phyloP scores from a whole-genome alignment of 2,113 vertebrate genomes.

The Glaucidium brasilianum region DNA sequence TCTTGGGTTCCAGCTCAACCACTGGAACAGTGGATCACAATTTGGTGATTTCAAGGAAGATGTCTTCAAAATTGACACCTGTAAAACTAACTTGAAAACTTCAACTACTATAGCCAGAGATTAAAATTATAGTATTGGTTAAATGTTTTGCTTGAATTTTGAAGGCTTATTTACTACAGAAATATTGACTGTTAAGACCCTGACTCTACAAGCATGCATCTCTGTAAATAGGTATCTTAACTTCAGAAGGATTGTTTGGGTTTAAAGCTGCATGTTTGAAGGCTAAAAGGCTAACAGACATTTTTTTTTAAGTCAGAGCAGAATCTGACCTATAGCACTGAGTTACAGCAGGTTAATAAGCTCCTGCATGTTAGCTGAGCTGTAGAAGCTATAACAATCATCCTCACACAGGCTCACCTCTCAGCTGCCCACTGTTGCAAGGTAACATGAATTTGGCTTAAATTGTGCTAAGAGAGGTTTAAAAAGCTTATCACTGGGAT shows the following conservation, averaged over 20 bases:
- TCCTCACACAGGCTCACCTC: background rate
- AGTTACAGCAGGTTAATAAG: background rate
- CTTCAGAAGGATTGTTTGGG: background rate
- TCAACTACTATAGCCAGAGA: background rate
- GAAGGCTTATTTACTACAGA: background rate
- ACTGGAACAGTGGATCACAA: background rate
- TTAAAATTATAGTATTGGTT: background rate
- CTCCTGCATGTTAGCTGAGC: background rate
- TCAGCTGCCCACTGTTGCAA: background rate
- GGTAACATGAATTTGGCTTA: background rate
- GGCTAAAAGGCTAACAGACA: background rate
- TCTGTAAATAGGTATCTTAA: background rate
- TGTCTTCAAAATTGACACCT: background rate
- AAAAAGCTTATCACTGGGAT: background rate
- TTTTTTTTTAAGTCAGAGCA: background rate
- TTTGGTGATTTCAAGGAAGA: background rate
- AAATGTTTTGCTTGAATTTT: background rate
- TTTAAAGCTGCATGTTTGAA: background rate
- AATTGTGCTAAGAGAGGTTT: background rate
- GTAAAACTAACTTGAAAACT: background rate
- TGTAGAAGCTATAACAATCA: background rate
- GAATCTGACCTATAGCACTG: background rate
- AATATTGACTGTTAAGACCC: background rate
- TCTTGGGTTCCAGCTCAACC: background rate
- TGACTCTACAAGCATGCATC: background rate